phyloP scores from a whole-genome alignment of 2,113 vertebrate species.

The Camarhynchus parvulus region DNA sequence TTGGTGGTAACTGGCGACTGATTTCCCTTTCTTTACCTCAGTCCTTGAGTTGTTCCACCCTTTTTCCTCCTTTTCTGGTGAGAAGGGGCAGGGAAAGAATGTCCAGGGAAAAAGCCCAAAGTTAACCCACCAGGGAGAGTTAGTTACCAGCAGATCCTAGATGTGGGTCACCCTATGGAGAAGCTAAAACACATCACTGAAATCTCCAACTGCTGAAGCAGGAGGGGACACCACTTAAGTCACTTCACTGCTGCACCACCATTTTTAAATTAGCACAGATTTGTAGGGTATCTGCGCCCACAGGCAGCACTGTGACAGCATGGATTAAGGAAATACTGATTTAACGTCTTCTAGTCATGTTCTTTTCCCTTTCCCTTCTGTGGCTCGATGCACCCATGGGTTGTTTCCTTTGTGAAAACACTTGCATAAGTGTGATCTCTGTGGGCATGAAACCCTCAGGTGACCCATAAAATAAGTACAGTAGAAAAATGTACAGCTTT shows the following conservation, averaged over 20 bases:
- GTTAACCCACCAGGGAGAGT: neutral
- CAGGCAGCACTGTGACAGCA: neutral
- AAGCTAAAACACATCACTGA: neutral
- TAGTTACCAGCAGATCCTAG: neutral
- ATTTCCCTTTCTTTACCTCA: neutral
- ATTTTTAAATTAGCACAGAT: neutral
- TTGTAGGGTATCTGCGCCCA: neutral
- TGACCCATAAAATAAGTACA: neutral
- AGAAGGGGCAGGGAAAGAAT: neutral
- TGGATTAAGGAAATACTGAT: neutral
- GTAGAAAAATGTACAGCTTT: neutral
- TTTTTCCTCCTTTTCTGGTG: neutral
- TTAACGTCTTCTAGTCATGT: neutral
- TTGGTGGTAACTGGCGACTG: neutral
- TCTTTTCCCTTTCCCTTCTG: neutral
- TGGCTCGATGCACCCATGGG: neutral
- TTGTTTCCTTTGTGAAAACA: neutral
- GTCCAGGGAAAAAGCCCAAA: neutral
- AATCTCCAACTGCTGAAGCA: neutral
- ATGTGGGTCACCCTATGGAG: neutral
- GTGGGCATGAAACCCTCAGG: neutral
- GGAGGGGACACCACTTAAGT: neutral
- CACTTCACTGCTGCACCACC: neutral
- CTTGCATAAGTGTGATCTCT: neutral
- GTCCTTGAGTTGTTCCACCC: neutral